Base-by-base conservation (phyloP, 1,140 invertebrate genomes). In the Scaptomyza graminum region DNA sequence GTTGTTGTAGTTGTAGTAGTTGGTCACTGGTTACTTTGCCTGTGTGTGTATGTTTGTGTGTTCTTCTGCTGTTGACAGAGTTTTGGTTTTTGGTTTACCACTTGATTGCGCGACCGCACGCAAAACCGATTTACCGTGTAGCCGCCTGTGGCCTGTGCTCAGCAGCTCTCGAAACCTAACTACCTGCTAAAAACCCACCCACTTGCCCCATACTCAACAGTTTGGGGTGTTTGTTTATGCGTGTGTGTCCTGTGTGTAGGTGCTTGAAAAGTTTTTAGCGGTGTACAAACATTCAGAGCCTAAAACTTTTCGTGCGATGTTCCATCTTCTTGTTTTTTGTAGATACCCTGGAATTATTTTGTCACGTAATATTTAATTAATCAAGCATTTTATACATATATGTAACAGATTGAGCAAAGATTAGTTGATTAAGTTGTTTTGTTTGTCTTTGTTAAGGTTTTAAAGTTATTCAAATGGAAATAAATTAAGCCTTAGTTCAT, bases 41-140 rank as follows among this genome's bases (percentile, higher is more conserved):
- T 70, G 39, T 28, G 49, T 56, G 37, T 31, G 43, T 50, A 13
- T 44, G 25, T 37, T 16, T 63, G 25, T 52, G 47, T 50, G 12
- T 47, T 4, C 25, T 60, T 16, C 22, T 63, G 41, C 60, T 63
- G 69, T 72, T 73, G 74, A 76, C 74, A 76, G 69, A 73, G 64
- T 74, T 73, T 73, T 68, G 63, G 69, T 73, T 73, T 73, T 76
- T 68, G 74, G 64, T 67, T 68, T 74, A 76, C 74, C 74, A 67
- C 74, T 76, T 76, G 70, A 76, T 76, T 76, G 70, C 64, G 74
- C 67, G 69, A 77, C 76, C 67, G 59, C 80, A 66, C 69, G 80
- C 72, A 79, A 67, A 79, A 73, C 67, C 76, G 81, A 84, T 84
- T 83, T 84, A 43, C 59, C 25, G 49, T 73, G 70, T 63, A 69